Conservation (phyloP, 2,797 vertebrate species). For the Chaetodon trifasciatus region DNA sequence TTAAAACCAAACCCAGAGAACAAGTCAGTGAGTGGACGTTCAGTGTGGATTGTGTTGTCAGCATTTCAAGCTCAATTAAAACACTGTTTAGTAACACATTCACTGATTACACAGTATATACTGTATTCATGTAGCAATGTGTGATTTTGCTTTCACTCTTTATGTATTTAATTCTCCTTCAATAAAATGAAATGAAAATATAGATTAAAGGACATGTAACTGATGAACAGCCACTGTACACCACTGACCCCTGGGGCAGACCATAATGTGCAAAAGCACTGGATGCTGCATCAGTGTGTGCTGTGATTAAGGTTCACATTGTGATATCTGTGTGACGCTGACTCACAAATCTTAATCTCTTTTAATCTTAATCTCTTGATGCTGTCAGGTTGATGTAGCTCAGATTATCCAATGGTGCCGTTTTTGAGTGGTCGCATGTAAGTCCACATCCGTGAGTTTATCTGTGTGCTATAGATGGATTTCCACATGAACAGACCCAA, state of each 20-base stretch:
- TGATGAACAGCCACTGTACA: neutral
- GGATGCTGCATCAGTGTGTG: slow-evolving; percentile 6
- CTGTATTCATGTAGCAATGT: neutral
- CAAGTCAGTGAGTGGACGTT: neutral
- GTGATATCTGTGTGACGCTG: slow-evolving; percentile 52
- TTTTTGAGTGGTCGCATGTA: neutral
- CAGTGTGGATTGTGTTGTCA: neutral
- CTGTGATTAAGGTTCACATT: slow-evolving; percentile 65
- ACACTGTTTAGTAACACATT: neutral
- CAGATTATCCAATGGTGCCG: slow-evolving; percentile 61
- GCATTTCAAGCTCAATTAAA: neutral
- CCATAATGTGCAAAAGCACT: slow-evolving; percentile 11
- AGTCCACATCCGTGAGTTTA: neutral
- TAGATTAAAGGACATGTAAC: neutral
- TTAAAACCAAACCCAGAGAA: neutral
- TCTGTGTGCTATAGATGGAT: neutral
- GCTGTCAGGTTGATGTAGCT: slow-evolving; percentile 56
- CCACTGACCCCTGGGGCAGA: neutral
- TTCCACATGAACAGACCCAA: neutral
- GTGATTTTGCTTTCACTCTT: neutral
- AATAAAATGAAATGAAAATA: neutral
- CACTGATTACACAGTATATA: neutral
- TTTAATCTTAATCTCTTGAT: slow-evolving; percentile 76
- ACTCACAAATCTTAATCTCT: slow-evolving; percentile 66
- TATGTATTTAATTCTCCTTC: neutral